Percentiles rank a stretch among this genome's conserved stretches.
These are phyloP conservation scores for Liopterus haemorrhoidalis DNA, from an alignment of 2,888 invertebrate genomes.

Conservation along the genomic window DNA sequence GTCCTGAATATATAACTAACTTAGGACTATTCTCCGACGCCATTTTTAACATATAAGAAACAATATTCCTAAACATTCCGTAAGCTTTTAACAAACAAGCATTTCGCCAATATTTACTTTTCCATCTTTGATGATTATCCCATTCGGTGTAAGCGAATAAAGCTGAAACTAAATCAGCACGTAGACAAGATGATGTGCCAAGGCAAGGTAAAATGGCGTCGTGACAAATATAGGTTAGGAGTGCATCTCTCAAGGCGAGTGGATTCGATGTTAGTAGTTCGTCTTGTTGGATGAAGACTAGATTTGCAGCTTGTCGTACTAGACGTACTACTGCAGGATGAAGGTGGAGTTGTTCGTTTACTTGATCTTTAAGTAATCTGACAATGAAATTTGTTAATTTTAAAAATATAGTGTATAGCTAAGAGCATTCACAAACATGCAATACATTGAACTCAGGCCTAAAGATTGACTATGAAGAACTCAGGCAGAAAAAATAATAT, in stretches of 20 bases:
- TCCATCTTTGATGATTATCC: slow-evolving; percentile 61
- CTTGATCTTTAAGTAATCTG: slow-evolving; percentile 55
- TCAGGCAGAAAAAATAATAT: too few relatives aligned
- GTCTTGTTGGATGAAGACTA: slow-evolving; percentile 61
- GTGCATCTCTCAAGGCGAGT: slow-evolving; percentile 68
- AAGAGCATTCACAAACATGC: too few relatives aligned
- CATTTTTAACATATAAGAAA: slow-evolving; percentile 73
- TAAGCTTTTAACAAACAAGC: slow-evolving; percentile 71
- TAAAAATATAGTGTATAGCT: too few relatives aligned
- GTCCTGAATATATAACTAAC: slow-evolving; percentile 62
- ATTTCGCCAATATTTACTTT: slow-evolving; percentile 54
- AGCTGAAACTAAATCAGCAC: slow-evolving; percentile 61
- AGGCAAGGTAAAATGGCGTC: slow-evolving; percentile 73
- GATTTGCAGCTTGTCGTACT: slow-evolving; percentile 59
- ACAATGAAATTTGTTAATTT: too few relatives aligned
- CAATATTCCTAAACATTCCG: slow-evolving; percentile 76
- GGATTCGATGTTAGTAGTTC: slow-evolving; percentile 59
- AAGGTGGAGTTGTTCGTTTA: slow-evolving; percentile 59
- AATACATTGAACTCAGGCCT: too few relatives aligned
- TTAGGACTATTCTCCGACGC: slow-evolving; percentile 49
- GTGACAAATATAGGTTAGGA: slow-evolving; percentile 82
- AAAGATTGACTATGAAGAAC: too few relatives aligned
- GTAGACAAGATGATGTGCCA: slow-evolving; percentile 44
- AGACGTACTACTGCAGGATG: slow-evolving; percentile 70
- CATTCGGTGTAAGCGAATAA: slow-evolving; percentile 78